A percentile compares a stretch with the other conserved stretches of the same genome.
Conservation (phyloP, 2,113 vertebrate genomes). For the Hepsetus odoe region DNA sequence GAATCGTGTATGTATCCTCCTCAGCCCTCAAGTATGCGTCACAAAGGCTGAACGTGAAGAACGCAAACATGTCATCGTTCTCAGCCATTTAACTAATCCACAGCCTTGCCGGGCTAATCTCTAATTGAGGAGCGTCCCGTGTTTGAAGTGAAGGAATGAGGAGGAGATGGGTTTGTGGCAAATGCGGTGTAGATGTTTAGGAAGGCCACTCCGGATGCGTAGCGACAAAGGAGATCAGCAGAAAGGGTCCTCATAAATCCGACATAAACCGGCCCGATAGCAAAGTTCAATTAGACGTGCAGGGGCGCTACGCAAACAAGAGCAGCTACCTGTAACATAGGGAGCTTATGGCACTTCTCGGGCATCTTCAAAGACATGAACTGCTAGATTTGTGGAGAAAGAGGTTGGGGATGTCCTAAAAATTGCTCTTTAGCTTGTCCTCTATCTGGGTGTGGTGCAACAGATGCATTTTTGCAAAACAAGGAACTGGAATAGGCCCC, state of each 20-base stretch:
- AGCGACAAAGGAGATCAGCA: conserved; percentile 70
- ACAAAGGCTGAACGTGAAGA: conserved; percentile 51
- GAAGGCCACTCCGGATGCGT: conserved; percentile 62
- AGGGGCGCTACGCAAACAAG: not conserved
- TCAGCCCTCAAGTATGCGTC: conserved; percentile 58
- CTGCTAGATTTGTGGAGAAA: not conserved
- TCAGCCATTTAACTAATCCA: conserved; percentile 60
- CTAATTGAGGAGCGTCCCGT: conserved; percentile 49
- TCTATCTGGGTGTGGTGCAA: not conserved
- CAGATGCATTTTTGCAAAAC: not conserved
- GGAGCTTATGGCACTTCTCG: not conserved
- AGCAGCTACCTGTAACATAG: not conserved
- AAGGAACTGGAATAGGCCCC: conserved; percentile 6
- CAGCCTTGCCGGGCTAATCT: conserved; percentile 53
- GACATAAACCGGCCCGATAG: not conserved
- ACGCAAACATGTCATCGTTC: conserved; percentile 59
- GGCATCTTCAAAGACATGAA: not conserved
- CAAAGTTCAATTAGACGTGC: not conserved
- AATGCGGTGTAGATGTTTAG: conserved; percentile 71
- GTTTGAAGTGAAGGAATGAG: conserved; percentile 66
- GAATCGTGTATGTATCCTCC: conserved; percentile 59
- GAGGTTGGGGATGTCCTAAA: not conserved
- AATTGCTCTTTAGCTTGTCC: not conserved
- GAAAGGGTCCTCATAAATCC: conserved; percentile 26
- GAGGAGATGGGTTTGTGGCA: conserved; percentile 58